phyloP scores from a whole-genome alignment of 2,113 vertebrate genomes.

The Malurus cyaneus region DNA sequence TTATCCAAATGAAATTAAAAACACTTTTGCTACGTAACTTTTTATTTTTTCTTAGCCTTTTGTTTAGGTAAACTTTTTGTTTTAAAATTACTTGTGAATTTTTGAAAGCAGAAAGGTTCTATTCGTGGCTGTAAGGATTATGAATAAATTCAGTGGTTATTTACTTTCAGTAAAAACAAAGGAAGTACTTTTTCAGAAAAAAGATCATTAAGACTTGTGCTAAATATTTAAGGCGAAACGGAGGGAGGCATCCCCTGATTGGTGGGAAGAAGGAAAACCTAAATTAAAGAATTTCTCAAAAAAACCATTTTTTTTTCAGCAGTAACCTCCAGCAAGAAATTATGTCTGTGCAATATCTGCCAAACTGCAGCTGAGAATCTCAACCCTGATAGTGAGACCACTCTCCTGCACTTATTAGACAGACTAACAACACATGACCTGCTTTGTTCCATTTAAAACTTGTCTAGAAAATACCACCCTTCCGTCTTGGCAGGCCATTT shows the following conservation, averaged over 20 bases:
- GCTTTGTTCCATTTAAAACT: not conserved
- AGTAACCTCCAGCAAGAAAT: not conserved
- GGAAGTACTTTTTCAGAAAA: not conserved
- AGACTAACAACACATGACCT: not conserved
- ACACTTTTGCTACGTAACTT: no score
- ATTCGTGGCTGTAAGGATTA: not conserved
- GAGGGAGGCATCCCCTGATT: not conserved
- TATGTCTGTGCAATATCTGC: not conserved
- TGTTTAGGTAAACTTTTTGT: no score
- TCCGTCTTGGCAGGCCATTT: not conserved
- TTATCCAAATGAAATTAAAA: no score
- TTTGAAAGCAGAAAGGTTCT: not conserved
- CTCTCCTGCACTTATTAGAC: not conserved
- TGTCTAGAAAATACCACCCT: not conserved
- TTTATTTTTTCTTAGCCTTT: no score
- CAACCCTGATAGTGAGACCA: not conserved
- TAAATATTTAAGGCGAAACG: not conserved
- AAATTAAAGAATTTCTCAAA: not conserved
- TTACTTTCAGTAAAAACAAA: not conserved
- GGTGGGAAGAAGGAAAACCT: not conserved
- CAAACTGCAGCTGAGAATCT: not conserved
- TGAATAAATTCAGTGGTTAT: not conserved
- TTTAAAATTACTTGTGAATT: not conserved
- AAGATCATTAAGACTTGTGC: not conserved
- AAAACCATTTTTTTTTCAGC: fast-evolving